Base-by-base conservation (phyloP, 2,888 invertebrate genomes). In the Euclidia mi region DNA sequence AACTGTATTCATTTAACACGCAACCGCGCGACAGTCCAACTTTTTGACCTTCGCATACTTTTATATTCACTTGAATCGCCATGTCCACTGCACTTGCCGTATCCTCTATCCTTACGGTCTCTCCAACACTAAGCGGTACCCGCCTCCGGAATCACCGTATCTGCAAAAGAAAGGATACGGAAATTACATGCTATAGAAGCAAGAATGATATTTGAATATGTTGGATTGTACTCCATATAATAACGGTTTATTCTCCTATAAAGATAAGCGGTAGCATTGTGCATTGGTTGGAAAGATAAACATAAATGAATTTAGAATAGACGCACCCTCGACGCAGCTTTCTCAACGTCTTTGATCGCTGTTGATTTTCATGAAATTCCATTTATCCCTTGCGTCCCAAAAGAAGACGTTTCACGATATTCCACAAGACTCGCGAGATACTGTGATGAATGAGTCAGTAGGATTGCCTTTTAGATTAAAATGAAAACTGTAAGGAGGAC, bases 381-480 rank as follows among this genome's bases (percentile, higher is more conserved):
- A 55, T 71, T 70, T 65, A 74, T 63, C 71, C 65, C 45, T 56
- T 51, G 56, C 67, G 64, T 60, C 64, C 67, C 63, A 67, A 76
- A 71, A 64, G 55, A 41, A 34, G 40, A 41, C 44, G 63, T 48
- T 65, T n/a, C n/a, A 65, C 53, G 55, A 70, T 76, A 77, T 69
- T 71, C 64, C 66, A 56, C 60, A 68, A 48, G 65, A 69, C 43
- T 70, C 59, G 57, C 56, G 65, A 71, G 71, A 75, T 71, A 73
- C 64, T 28, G 65, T 71, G 78, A 80, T 78, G 70, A 74, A 82
- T 75, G 73, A 67, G 64, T 56, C 66, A 65, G 66, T 59, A 59
- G 68, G 68, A 68, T 72, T 59, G 65, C 69, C 65, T 71, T 76
- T 74, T 63, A 78, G 65, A 79, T 82, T 75, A 71, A 76, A 77